phyloP scores from a whole-genome alignment of 2,113 vertebrate genomes.

The Dermatemys mawii region DNA sequence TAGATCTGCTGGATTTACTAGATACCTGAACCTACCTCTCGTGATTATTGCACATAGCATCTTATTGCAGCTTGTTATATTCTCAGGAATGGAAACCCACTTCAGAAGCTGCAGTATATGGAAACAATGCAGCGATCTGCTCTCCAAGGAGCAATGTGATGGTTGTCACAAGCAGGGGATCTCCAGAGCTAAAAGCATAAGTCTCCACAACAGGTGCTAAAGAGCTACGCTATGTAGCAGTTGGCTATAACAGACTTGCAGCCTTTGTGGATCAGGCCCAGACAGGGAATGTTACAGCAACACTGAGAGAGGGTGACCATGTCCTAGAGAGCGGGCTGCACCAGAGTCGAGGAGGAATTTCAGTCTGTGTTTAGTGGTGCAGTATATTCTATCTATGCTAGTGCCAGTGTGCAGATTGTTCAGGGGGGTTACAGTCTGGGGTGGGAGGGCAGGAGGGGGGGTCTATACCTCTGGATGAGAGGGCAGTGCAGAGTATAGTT shows the following conservation, averaged over 20 bases:
- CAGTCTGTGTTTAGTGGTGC: background rate
- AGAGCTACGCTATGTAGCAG: background rate
- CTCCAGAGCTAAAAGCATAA: background rate
- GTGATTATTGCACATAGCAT: background rate
- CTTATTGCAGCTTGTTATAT: background rate
- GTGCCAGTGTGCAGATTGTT: background rate
- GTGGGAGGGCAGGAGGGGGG: too few species aligned
- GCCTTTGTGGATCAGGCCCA: background rate
- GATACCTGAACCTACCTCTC: background rate
- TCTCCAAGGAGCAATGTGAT: background rate
- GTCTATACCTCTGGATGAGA: background rate
- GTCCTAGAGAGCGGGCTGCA: too few species aligned
- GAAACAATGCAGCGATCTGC: background rate
- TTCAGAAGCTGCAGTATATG: background rate
- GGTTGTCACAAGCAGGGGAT: background rate
- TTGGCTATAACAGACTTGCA: background rate
- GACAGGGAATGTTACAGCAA: background rate
- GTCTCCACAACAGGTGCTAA: background rate
- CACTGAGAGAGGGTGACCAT: background rate
- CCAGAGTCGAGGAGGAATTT: background rate
- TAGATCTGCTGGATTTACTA: background rate
- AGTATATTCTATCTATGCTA: background rate
- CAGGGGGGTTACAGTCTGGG: rapidly evolving
- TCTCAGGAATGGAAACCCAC: background rate
- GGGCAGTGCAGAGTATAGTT: rapidly evolving